Base-by-base conservation (phyloP, 64 coral and sea anemone species). In the Dendrophyllia cribrosa region DNA sequence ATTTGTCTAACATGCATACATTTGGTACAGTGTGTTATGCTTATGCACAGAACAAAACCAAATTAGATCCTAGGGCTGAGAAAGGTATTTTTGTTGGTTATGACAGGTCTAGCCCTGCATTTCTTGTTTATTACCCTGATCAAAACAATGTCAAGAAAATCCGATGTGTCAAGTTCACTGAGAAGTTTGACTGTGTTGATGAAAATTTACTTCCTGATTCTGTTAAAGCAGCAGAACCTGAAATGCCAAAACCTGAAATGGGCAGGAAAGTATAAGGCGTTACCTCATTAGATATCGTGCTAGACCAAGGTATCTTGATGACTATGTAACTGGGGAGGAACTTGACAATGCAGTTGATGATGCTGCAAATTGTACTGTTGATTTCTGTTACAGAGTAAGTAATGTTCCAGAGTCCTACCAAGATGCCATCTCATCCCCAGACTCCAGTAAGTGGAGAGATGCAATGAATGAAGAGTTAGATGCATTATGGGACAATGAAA, bases 11-110 rank as follows among this genome's bases (percentile, higher is more conserved):
- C 51, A 85, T 85, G 89, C 48, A 72, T 15, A 50, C 71, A 14
- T 91, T 91, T 91, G 89, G 89, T 25, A 83, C 89, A 9, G 63
- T 55, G 89, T 91, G 89, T 75, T 91, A 73, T 79, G 53, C 78
- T 8, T 85, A 92, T 66, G 72, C 20, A 26, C 90, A 86, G 44
- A 75, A 85, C 51, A 12, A 48, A 10, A 92, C 69, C 45, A 92
- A 92, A 60, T 76, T 92, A 49, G 79, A 92, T 56, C 51, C 78
- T 3, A 11, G 78, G 46, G 51, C 45, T 48, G 61, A 64, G 45
- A 84, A 86, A 50, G 77, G 90, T 47, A 20, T 92, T 73, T 92
- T 92, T 86, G 52, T 92, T 17, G 90, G 90, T 24, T 85, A 92
- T 75, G 78, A 85, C 48, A 85, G 47, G 77, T 45, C 21, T 47